phyloP scores from a whole-genome alignment of 2,888 invertebrate species.

The Eristalis intricaria region DNA sequence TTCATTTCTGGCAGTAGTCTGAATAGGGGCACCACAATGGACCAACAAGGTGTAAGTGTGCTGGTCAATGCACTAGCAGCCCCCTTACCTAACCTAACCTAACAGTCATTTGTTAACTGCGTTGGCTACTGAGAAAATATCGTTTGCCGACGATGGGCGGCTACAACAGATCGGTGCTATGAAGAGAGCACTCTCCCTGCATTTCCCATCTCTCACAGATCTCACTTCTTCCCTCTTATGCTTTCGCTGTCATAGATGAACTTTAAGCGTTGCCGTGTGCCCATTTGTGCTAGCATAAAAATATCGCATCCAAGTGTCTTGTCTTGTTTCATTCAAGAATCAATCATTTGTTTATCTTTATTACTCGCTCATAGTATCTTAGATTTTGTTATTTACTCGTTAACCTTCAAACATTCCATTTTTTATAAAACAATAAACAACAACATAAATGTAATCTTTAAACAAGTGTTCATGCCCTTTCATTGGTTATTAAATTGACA shows the following conservation, averaged over 20 bases:
- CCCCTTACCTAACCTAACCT: too few relatives aligned
- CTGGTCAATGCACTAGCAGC: too few relatives aligned
- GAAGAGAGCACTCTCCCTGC: too few relatives aligned
- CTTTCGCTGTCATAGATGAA: neutral
- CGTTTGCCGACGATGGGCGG: too few relatives aligned
- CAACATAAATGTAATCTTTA: neutral
- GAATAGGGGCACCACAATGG: too few relatives aligned
- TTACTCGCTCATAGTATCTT: neutral
- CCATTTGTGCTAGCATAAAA: neutral
- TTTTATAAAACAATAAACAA: slow-evolving; percentile 5
- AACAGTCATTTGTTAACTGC: too few relatives aligned
- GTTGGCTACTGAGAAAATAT: too few relatives aligned
- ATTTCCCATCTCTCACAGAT: too few relatives aligned
- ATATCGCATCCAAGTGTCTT: neutral
- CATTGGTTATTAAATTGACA: slow-evolving; percentile 31
- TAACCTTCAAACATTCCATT: neutral
- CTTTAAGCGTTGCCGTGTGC: neutral
- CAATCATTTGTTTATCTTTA: neutral
- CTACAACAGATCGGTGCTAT: too few relatives aligned
- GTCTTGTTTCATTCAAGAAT: neutral
- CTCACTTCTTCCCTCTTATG: too few relatives aligned
- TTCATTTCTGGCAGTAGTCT: too few relatives aligned
- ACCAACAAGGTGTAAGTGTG: too few relatives aligned
- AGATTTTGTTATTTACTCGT: slow-evolving; percentile 10
- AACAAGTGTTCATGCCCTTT: slow-evolving; percentile 35